Evolutionary conservation across 2,888 invertebrate species (phyloP).

Genomic region (Altica lythri): DNA sequence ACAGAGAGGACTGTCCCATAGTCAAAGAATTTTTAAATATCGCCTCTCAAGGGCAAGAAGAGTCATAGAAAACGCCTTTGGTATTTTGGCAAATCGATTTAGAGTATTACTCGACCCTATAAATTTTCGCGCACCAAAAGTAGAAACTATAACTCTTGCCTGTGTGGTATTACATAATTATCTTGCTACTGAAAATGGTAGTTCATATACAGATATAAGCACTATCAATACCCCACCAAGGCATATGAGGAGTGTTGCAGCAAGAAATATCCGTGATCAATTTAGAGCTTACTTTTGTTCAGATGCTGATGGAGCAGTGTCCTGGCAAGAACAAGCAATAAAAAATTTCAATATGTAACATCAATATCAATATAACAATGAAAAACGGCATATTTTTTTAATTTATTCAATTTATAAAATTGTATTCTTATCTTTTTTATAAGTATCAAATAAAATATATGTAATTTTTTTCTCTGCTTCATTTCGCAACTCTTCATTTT

Average conservation of each 20-base stretch:
- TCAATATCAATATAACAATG: neutral
- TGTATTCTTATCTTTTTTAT: neutral
- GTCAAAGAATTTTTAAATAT: no score
- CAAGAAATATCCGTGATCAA: constrained; percentile 4
- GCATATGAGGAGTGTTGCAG: neutral
- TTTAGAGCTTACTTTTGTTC: neutral
- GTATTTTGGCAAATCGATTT: no score
- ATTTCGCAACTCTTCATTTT: constrained; percentile 4
- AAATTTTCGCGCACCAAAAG: constrained; percentile 4
- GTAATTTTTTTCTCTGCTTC: constrained; percentile 6
- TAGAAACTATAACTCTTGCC: constrained; percentile 1
- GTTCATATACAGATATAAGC: neutral
- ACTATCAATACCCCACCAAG: neutral
- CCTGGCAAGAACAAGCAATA: neutral
- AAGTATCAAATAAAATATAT: neutral
- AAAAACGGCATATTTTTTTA: neutral
- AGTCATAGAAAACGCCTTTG: no score
- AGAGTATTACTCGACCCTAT: no score
- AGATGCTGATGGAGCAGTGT: neutral
- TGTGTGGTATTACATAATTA: constrained; percentile 4
- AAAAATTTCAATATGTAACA: neutral
- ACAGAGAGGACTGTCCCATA: no score
- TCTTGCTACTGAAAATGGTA: constrained; percentile 7
- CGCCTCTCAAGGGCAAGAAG: no score
- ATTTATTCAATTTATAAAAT: neutral